Evolutionary conservation across 2,113 vertebrate species (phyloP), one percentile per base, ranked within the genome.

Genomic region (Perognathus longimembris): DNA sequence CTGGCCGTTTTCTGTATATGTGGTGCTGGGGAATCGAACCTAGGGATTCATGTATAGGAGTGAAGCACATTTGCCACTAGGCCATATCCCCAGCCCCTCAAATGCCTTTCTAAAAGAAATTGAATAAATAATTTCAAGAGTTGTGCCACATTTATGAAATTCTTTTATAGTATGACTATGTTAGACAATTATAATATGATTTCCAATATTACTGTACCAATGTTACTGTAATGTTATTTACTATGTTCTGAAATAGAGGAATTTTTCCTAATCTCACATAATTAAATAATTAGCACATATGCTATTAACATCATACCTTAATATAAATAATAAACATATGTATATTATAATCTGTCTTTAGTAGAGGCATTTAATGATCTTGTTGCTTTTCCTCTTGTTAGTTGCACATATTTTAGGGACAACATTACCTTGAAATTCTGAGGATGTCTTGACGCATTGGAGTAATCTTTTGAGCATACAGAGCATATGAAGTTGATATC

Each of bases 51-150:
- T n/a, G n/a, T n/a, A n/a, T n/a, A n/a, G n/a, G n/a, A n/a, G n/a
- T n/a, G n/a, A n/a, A n/a, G n/a, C n/a, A n/a, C n/a, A n/a, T n/a
- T n/a, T n/a, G n/a, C n/a, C n/a, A n/a, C n/a, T n/a, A n/a, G n/a
- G n/a, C n/a, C n/a, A n/a, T n/a, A n/a, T n/a, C n/a, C n/a, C n/a
- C n/a, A n/a, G n/a, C n/a, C n/a, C n/a, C n/a, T 71, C 45, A 89
- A 88, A 54, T 54, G 50, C 50, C 50, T 54, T 54, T 54, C 50
- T 54, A 70, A 87, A 93, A 92, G 94, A 69, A 64, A 93, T 91
- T 32, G 34, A 95, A 83, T n/a, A 93, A 94, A 92, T 92, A 93
- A 59, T 87, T 77, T 89, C 82, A 94, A 89, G 91, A 77, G 54
- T 66, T 54, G 45, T n/a, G 59, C 82, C 42, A 86, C 26, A 93